A percentile compares a stretch with the other conserved stretches of the same genome.
phyloP scores from a whole-genome alignment of 2,113 vertebrate species.

The Sinocyclocheilus anshuiensis region DNA sequence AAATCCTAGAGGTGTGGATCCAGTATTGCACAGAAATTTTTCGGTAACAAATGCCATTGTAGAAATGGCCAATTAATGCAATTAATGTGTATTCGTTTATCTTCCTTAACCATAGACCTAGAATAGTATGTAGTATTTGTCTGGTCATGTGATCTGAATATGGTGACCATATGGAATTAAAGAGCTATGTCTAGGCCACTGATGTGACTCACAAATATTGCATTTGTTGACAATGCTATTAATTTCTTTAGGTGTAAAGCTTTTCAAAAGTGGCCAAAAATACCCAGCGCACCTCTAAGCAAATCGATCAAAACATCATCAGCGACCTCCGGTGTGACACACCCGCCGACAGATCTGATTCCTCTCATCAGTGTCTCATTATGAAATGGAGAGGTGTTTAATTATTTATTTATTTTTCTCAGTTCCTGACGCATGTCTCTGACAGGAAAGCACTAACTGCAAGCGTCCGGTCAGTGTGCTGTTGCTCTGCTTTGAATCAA shows the following conservation, averaged over 20 bases:
- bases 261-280: background rate
- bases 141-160: background rate
- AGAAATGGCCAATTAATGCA: background rate
- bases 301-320: conserved; percentile 24
- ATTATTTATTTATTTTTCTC: conserved; percentile 33
- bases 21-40: background rate
- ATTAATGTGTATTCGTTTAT: too few relatives aligned
- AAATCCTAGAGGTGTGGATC: too few relatives aligned
- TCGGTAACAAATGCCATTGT: background rate
- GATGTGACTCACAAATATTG: background rate
- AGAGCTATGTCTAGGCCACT: background rate
- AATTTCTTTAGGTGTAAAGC: background rate
- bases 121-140: background rate
- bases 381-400: conserved; percentile 23
- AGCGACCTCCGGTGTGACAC: background rate
- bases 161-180: background rate
- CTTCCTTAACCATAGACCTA: background rate
- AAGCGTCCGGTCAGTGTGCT: background rate
- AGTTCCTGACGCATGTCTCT: conserved; percentile 31
- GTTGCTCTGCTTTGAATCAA: conserved; percentile 31
- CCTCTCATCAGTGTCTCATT: conserved; percentile 9
- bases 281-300: background rate
- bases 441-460: conserved; percentile 24
- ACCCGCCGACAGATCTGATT: background rate
- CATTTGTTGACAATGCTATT: too few relatives aligned